These are phyloP conservation scores for Chiloscyllium plagiosum DNA, from an alignment of 2,113 vertebrate genomes.

Conservation along the genomic window DNA sequence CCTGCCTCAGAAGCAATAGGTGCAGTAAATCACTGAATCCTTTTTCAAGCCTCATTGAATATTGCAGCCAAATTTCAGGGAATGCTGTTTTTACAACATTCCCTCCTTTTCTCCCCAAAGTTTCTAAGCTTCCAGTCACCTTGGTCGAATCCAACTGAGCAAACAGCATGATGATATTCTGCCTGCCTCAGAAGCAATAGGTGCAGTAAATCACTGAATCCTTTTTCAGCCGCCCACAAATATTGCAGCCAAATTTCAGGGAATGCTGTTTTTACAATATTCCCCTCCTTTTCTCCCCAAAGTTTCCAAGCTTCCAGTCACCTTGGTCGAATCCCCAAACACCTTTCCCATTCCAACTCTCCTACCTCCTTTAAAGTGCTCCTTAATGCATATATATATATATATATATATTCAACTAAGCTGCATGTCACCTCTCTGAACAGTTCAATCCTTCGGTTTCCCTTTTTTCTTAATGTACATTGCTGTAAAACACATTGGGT, in stretches of 20 bases:
- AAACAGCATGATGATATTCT: too few species aligned
- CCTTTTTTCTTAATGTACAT: neutral
- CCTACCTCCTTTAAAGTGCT: neutral
- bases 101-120: neutral
- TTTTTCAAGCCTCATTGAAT: too few species aligned
- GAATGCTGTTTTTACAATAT: neutral
- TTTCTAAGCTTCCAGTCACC: neutral
- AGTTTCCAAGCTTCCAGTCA: neutral
- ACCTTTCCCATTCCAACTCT: neutral
- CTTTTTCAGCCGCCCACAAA: too few species aligned
- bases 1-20: too few species aligned
- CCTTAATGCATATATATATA: neutral
- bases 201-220: too few species aligned
- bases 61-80: neutral
- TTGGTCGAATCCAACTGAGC: neutral
- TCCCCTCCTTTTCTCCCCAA: neutral
- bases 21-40: too few species aligned
- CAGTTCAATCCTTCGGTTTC: neutral
- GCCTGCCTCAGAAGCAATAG: too few species aligned
- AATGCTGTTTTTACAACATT: neutral
- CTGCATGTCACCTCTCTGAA: neutral
- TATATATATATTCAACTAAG: neutral
- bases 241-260: neutral
- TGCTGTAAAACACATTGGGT: neutral
- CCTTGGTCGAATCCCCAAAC: neutral